Percentiles rank a stretch among this genome's conserved stretches.
phyloP scores from a whole-genome alignment of 1,140 invertebrate species.

The Aphaenogaster rudis region DNA sequence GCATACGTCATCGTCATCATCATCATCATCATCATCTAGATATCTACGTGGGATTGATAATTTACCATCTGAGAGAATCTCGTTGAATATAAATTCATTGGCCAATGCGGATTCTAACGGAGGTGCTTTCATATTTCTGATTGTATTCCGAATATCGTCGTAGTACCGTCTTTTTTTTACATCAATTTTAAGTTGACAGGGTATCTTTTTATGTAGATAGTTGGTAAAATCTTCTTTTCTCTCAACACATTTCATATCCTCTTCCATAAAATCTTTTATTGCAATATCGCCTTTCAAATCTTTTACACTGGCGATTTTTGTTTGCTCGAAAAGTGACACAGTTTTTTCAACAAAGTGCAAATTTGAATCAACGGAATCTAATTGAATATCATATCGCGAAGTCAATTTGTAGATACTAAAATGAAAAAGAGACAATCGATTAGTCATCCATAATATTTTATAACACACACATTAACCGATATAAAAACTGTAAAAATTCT shows the following conservation, averaged over 20 bases:
- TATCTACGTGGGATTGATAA: constrained; percentile 69
- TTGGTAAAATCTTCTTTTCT: constrained; percentile 73
- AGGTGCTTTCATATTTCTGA: not conserved
- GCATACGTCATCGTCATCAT: constrained; percentile 25
- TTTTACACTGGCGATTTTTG: constrained; percentile 62
- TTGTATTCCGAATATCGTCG: constrained; percentile 45
- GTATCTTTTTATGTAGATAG: constrained; percentile 77
- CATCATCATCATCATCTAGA: constrained; percentile 23
- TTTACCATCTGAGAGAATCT: constrained; percentile 77
- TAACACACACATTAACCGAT: too few relatives aligned
- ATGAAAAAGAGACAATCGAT: constrained; percentile 34
- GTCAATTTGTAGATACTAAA: constrained; percentile 78
- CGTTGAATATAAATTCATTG: constrained; percentile 78
- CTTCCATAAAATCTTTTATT: constrained; percentile 57
- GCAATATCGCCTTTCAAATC: constrained; percentile 65
- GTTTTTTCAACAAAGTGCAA: constrained; percentile 82
- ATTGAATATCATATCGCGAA: constrained; percentile 73
- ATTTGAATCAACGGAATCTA: constrained; percentile 75
- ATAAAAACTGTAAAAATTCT: too few relatives aligned
- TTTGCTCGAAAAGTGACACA: constrained; percentile 76
- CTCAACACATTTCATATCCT: not conserved
- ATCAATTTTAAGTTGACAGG: constrained; percentile 75
- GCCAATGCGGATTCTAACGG: constrained; percentile 7
- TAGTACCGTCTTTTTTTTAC: constrained; percentile 72
- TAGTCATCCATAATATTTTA: constrained; percentile 1